Evolutionary conservation across 1,140 invertebrate genomes (phyloP), one percentile per base, ranked within the genome.

Genomic region (Zaprionus vittiger): DNA sequence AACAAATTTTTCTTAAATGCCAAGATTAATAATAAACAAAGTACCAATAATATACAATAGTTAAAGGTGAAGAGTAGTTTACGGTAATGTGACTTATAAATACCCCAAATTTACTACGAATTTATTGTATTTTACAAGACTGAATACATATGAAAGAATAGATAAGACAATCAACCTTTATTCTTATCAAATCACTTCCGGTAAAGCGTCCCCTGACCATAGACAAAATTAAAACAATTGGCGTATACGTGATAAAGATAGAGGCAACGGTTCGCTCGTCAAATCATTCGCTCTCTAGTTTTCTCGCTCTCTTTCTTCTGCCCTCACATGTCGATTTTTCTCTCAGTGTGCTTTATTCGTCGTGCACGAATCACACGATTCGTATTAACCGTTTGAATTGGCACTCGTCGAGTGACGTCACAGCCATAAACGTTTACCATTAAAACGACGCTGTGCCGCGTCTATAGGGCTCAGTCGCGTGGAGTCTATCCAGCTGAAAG

Each of bases 321-420:
- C 17, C 49, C 77, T 73, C 68, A 62, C 54, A 77, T 52, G 41
- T 67, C 77, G 59, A 59, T 56, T 57, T 77, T 63, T 75, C 15
- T 57, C 54, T 34, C 47, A 67, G 41, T 77, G 44, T 66, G 49
- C 41, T 77, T 62, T 57, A 49, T 72, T 65, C 69, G 61, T 62
- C 60, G 69, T 34, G 49, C 57, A 63, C 59, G 59, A 71, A 22
- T 41, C 60, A 28, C 57, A 41, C 57, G 41, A 70, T 14, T 62
- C 57, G 59, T 62, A 56, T 62, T 54, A 57, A 57, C 61, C 60
- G 60, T 83, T 79, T 70, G 63, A 26, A 14, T 67, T 28, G 26
- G 24, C 60, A 49, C 44, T 65, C 71, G 80, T 54, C 55, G 37
- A 22, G 77, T 79, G 79, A 81, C 79, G 77, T 81, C 80, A 77